A percentile compares a stretch with the other conserved stretches of the same genome.
Conservation (phyloP, 2,888 invertebrate genomes). For the Oasisia sp. region DNA sequence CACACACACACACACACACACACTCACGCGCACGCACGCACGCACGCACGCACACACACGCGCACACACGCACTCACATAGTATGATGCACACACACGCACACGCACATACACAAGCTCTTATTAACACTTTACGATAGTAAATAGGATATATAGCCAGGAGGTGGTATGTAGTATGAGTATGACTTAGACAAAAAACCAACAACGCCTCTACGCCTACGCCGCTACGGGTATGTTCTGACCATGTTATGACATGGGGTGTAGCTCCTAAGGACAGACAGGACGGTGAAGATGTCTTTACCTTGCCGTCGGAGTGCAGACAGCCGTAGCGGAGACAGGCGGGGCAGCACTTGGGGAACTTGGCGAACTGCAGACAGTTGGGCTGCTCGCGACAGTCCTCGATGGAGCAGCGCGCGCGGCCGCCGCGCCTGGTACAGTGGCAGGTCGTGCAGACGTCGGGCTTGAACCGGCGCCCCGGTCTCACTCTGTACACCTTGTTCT, state of each 20-base stretch:
- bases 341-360: slow-evolving; percentile 34
- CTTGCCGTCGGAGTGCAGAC: slow-evolving; percentile 35
- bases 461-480: slow-evolving; percentile 33
- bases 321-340: slow-evolving; percentile 34
- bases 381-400: slow-evolving; percentile 34
- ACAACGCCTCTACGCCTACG: too few relatives aligned
- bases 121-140: background rate
- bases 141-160: background rate
- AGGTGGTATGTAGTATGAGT: too few relatives aligned
- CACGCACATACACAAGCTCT: too few relatives aligned
- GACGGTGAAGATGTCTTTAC: background rate
- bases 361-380: slow-evolving; percentile 33
- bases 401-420: slow-evolving; percentile 34
- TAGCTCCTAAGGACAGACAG: too few relatives aligned
- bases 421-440: slow-evolving; percentile 35
- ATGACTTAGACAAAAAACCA: too few relatives aligned
- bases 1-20: too few relatives aligned
- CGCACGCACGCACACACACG: too few relatives aligned
- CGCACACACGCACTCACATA: too few relatives aligned
- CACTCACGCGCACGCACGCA: too few relatives aligned
- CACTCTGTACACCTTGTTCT: slow-evolving; percentile 18
- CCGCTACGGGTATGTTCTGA: too few relatives aligned
- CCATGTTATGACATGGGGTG: too few relatives aligned
- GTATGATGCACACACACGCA: too few relatives aligned
- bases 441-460: slow-evolving; percentile 36